Conservation (phyloP, 2,797 vertebrate genomes). For the Benthosema pterotum region DNA sequence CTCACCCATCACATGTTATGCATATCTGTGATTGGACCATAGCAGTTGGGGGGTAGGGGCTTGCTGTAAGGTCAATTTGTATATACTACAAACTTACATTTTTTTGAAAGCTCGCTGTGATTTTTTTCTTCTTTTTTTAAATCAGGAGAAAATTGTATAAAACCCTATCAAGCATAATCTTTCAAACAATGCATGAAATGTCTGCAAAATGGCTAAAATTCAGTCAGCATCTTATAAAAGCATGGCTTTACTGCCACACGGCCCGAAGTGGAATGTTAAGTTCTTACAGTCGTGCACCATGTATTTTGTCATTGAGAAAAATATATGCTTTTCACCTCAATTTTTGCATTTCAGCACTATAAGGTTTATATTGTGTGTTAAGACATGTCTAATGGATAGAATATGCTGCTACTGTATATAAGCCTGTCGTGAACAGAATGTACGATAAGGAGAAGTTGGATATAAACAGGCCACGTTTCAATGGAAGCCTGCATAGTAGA, state of each 20-base stretch:
- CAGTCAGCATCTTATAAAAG: slow-evolving; percentile 18
- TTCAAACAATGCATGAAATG: slow-evolving; percentile 23
- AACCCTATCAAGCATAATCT: slow-evolving; percentile 6
- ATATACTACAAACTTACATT: background rate
- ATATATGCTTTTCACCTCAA: slow-evolving; percentile 3
- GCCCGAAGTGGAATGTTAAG: slow-evolving; percentile 55
- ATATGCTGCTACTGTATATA: background rate
- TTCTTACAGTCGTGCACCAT: slow-evolving; percentile 47
- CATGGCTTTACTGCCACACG: slow-evolving; percentile 27
- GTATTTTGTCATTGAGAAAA: slow-evolving; percentile 11
- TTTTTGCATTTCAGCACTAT: background rate
- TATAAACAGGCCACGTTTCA: background rate
- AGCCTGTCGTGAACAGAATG: background rate
- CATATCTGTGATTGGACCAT: too few relatives aligned
- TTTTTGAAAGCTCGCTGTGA: slow-evolving; percentile 5
- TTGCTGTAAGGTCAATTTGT: too few relatives aligned
- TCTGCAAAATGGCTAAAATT: slow-evolving; percentile 10
- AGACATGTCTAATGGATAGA: background rate
- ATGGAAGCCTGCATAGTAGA: background rate
- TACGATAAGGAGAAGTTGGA: background rate
- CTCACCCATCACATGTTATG: too few relatives aligned
- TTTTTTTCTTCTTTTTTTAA: too few relatives aligned
- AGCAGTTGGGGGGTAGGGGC: too few relatives aligned
- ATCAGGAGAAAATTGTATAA: too few relatives aligned
- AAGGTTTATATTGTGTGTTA: background rate